Percentiles rank a stretch among this genome's conserved stretches.
Evolutionary conservation across 2,797 vertebrate species (phyloP).

Genomic region (Sebastes itinus): DNA sequence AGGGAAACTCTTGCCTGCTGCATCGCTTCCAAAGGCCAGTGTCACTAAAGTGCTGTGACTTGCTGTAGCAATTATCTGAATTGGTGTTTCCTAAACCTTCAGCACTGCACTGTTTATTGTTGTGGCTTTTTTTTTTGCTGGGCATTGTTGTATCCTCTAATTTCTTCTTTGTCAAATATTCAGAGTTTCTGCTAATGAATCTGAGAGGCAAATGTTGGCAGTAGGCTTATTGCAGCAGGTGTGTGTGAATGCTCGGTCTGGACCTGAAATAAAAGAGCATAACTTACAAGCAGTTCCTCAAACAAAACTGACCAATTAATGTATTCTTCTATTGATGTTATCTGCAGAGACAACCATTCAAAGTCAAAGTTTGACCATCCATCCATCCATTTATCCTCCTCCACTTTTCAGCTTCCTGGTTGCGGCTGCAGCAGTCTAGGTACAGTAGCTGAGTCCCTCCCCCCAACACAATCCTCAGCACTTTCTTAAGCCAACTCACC

Average conservation of each 20-base stretch:
- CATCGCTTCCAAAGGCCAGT: constrained; percentile 24
- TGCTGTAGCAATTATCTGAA: constrained; percentile 22
- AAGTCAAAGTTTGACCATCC: background rate
- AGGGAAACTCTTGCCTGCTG: constrained; percentile 9
- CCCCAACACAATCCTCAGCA: background rate
- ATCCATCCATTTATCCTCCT: background rate
- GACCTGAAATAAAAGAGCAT: background rate
- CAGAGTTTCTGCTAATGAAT: background rate
- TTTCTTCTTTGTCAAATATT: background rate
- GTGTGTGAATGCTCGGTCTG: background rate
- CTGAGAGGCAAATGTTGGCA: background rate
- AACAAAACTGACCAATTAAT: background rate
- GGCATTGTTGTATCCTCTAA: background rate
- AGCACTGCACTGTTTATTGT: background rate
- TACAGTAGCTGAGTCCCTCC: background rate
- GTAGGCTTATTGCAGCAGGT: background rate
- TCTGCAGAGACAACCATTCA: background rate
- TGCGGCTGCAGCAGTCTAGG: background rate
- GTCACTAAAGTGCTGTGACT: constrained; percentile 7
- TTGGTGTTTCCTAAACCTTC: constrained; percentile 4
- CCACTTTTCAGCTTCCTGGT: background rate
- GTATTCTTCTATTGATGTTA: background rate
- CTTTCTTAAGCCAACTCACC: background rate
- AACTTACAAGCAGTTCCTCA: background rate
- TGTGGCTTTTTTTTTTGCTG: background rate